Conservation (phyloP, 2,888 invertebrate species). For the Hirtodrosophila trivittata region DNA sequence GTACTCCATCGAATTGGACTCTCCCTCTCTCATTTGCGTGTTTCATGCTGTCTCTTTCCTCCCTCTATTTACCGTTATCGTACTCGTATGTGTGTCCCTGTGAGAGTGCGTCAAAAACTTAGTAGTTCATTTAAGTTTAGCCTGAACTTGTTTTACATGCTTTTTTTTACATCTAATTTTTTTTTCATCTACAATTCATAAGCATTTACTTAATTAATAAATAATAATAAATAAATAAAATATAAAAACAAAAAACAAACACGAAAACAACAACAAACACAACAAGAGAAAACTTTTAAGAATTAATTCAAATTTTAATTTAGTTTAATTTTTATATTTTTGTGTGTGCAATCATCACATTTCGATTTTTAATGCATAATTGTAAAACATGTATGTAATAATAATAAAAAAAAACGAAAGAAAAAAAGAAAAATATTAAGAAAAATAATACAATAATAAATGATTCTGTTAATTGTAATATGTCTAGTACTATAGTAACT, state of each 20-base stretch:
- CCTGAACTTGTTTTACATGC: slow-evolving; percentile 16
- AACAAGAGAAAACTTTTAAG: slow-evolving; percentile 14
- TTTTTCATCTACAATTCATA: slow-evolving; percentile 50
- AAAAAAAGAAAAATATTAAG: slow-evolving; percentile 20
- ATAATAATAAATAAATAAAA: slow-evolving; percentile 35
- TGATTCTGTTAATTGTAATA: slow-evolving; percentile 60
- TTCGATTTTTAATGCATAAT: slow-evolving; percentile 37
- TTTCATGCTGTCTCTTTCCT: not conserved
- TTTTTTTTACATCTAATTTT: slow-evolving; percentile 34
- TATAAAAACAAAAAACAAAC: slow-evolving; percentile 11
- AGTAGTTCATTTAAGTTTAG: too few relatives aligned
- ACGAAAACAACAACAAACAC: slow-evolving; percentile 18
- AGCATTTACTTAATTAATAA: slow-evolving; percentile 72
- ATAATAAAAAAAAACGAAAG: slow-evolving; percentile 15
- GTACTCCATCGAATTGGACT: too few relatives aligned
- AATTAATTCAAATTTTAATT: slow-evolving; percentile 16
- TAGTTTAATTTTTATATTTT: slow-evolving; percentile 64
- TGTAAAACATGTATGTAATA: slow-evolving; percentile 41
- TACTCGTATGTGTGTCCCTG: slow-evolving; percentile 34
- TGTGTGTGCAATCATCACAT: slow-evolving; percentile 68
- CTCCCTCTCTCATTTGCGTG: not conserved
- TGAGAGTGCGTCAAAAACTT: slow-evolving; percentile 28
- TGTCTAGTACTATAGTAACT: slow-evolving; percentile 39
- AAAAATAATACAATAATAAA: slow-evolving; percentile 10
- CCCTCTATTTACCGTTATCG: not conserved